phyloP scores from a whole-genome alignment of 2,888 invertebrate species.

The Agrotis ipsilon region DNA sequence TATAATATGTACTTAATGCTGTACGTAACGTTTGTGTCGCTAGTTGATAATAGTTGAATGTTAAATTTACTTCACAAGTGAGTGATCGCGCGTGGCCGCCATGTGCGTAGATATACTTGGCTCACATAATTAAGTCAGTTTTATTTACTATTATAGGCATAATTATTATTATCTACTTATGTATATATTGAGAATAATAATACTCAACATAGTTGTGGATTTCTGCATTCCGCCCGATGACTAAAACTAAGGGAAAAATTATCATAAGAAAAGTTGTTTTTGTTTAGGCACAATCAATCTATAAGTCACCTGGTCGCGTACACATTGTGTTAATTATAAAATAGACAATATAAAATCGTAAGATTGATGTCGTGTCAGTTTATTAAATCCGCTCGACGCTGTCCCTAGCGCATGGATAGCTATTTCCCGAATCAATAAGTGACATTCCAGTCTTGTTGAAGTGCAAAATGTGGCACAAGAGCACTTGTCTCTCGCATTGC shows the following conservation, averaged over 20 bases:
- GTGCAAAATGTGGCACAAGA: slow-evolving; percentile 80
- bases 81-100: slow-evolving; percentile 76
- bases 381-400: slow-evolving; percentile 71
- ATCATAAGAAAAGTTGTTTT: slow-evolving; percentile 83
- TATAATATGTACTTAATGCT: slow-evolving; percentile 85
- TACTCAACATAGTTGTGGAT: slow-evolving; percentile 91
- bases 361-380: slow-evolving; percentile 78
- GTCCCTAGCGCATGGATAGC: slow-evolving; percentile 78
- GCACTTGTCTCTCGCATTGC: slow-evolving; percentile 71
- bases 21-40: slow-evolving; percentile 85
- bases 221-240: slow-evolving; percentile 92
- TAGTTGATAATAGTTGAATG: slow-evolving; percentile 83
- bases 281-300: slow-evolving; percentile 78
- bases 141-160: slow-evolving; percentile 85
- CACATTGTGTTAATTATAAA: slow-evolving; percentile 73
- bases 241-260: slow-evolving; percentile 88
- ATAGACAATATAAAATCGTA: slow-evolving; percentile 66
- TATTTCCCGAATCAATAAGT: slow-evolving; percentile 86
- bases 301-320: slow-evolving; percentile 78
- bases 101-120: slow-evolving; percentile 78
- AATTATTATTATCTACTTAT: slow-evolving; percentile 86
- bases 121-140: slow-evolving; percentile 85
- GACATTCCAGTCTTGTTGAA: slow-evolving; percentile 91
- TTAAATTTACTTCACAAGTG: slow-evolving; percentile 79
- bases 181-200: slow-evolving; percentile 90